Base-by-base conservation (phyloP, 2,888 invertebrate species). In the Acanthosoma haemorrhoidale region DNA sequence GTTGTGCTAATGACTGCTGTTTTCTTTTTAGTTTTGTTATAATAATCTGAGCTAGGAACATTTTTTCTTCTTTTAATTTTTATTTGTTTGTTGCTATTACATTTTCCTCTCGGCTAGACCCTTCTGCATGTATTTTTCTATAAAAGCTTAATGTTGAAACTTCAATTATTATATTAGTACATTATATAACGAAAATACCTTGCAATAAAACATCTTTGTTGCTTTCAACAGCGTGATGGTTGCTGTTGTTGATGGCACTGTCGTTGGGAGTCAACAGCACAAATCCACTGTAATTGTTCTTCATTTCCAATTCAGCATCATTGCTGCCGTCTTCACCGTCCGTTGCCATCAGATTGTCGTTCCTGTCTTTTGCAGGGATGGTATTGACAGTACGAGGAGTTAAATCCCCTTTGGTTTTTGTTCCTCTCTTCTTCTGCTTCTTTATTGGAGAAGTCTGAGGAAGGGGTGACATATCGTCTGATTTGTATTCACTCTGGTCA, bases 291-390 rank as follows among this genome's bases (percentile, higher is more conserved):
- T 51, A 51, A 6, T 51, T 41, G 18, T 41, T 51, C 51, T 51
- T 51, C 51, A 51, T 51, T 25, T 51, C 25, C n/a, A 51, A 21
- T n/a, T 51, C 51, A 4, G 25, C 2, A 4, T 29, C 51, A 34
- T 34, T 59, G 34, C 32, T 59, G 36, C 21, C 34, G 11, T 61
- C 61, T 36, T 61, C 61, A 61, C 61, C 36, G n/a, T 38, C 61
- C n/a, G 61, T 36, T 6, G 11, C 38, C 21, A 61, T 61, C 36
- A 51, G n/a, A 25, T 51, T 51, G 29, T 59, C 59, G 16, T 31
- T 59, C 21, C 13, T 34, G 32, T 34, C 34, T 59, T 59, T 59
- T 59, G 59, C 11, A 8, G 32, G 31, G 11, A 11, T 36, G 36
- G 36, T 36, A 9, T 6, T 18, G 15, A 34, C 2, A n/a, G 29